These are phyloP conservation scores for Tonatia bakeri DNA, from an alignment of 2,113 vertebrate genomes.

Conservation along the genomic window DNA sequence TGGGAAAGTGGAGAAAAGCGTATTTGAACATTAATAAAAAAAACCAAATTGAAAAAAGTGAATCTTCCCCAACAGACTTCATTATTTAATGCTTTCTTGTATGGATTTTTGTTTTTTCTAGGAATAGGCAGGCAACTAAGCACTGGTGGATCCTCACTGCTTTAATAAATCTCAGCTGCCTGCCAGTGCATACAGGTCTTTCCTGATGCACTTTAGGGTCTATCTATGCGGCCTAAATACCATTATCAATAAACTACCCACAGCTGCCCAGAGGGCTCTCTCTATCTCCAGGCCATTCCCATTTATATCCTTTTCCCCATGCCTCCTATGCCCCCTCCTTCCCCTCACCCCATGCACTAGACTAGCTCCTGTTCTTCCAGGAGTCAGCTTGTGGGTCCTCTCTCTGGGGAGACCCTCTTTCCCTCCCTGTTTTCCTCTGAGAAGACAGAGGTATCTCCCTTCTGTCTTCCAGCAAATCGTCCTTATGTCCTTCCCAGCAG, in stretches of 20 bases:
- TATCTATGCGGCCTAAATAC: not conserved
- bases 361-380: not conserved
- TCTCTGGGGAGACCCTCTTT: not conserved
- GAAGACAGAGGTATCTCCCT: not conserved
- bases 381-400: not conserved
- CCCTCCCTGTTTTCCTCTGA: not conserved
- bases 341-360: not conserved
- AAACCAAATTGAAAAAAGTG: no score
- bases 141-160: not conserved
- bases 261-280: not conserved
- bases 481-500: not conserved
- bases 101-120: not conserved
- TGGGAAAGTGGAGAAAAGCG: no score
- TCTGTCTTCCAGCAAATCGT: not conserved
- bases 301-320: not conserved
- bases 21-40: no score
- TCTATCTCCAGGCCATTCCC: not conserved
- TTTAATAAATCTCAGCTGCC: not conserved
- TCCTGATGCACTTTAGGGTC: not conserved
- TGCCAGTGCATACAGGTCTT: not conserved
- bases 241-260: not conserved
- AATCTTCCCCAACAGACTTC: not conserved
- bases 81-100: not conserved
- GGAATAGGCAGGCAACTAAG: not conserved
- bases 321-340: not conserved